phyloP scores from a whole-genome alignment of 2,888 invertebrate genomes.

The Xestia rhomboidea region DNA sequence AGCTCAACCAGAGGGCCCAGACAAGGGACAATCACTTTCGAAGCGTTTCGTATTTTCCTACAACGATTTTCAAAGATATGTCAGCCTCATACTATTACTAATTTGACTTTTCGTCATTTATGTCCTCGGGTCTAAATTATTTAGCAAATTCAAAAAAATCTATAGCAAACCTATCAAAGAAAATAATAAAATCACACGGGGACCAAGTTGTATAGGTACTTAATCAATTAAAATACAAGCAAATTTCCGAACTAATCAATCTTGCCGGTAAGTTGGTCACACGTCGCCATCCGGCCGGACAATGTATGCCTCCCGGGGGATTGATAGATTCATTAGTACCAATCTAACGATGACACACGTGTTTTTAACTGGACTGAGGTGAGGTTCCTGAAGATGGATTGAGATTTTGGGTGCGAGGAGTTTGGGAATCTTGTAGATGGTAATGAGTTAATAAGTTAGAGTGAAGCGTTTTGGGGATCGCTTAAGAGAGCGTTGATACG shows the following conservation, averaged over 20 bases:
- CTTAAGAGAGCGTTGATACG: too few relatives aligned
- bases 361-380: conserved; percentile 66
- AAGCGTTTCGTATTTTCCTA: neutral
- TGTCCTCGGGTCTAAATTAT: neutral
- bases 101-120: neutral
- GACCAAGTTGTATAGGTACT: conserved; percentile 72
- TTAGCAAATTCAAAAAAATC: conserved; percentile 31
- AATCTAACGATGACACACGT: conserved; percentile 65
- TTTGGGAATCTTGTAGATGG: conserved; percentile 9
- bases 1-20: neutral
- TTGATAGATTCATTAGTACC: conserved; percentile 75
- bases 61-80: neutral
- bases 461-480: neutral
- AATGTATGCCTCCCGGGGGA: conserved; percentile 81
- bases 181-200: conserved; percentile 65
- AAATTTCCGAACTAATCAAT: conserved; percentile 79
- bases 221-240: conserved; percentile 81
- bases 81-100: neutral
- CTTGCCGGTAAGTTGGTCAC: conserved; percentile 72
- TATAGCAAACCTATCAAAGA: conserved; percentile 17
- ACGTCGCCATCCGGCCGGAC: conserved; percentile 69
- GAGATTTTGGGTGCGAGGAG: conserved; percentile 28
- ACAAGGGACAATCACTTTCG: neutral
- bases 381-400: conserved; percentile 54
- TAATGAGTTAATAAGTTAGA: conserved; percentile 15